Base-by-base conservation (phyloP, 23 tunicate genomes). In the Ciona savignyi region DNA sequence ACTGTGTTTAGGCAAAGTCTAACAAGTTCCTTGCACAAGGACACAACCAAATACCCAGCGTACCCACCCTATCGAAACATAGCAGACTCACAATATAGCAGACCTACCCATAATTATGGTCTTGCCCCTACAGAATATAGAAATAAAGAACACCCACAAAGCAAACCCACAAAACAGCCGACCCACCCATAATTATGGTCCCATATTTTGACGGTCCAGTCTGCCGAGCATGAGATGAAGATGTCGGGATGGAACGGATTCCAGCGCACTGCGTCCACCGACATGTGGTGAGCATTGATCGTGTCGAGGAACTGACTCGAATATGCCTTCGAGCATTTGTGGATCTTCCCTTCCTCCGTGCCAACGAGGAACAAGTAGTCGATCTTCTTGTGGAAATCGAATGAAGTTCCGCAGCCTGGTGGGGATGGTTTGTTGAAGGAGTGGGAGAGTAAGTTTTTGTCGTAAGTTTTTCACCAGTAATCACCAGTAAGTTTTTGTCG, bases 161-260 rank as follows among this genome's bases (percentile, higher is more conserved):
- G n/a, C n/a, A n/a, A n/a, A n/a, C n/a, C n/a, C n/a, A n/a, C n/a
- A n/a, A n/a, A n/a, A n/a, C n/a, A n/a, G n/a, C n/a, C n/a, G n/a
- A n/a, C 19, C 22, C 34, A 90, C 90, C 77, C 84, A 80, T 86
- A 93, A 62, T 86, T 91, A 76, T 94, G 95, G 74, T 86, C 90
- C 99, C 99, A 94, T 9, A 94, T 83, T 48, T 94, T 94, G 48
- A 94, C 95, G 19, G 99, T 87, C 99, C 99, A 94, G 60, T 94
- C 99, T n/a, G 93, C 86, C 1, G 95, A 87, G 82, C 99, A 94
- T 6, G 99, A 81, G 21, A 87, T 87, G 51, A 81, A 94, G 20
- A 94, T 83, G 71, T 94, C 99, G 1, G 86, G 89, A 66, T 94
- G 99, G 67, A 94, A 94, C 0, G 95, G 95, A 60, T 94, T 94